Base-by-base conservation (phyloP, 1,140 invertebrate species). In the Drosophila micromelanica region DNA sequence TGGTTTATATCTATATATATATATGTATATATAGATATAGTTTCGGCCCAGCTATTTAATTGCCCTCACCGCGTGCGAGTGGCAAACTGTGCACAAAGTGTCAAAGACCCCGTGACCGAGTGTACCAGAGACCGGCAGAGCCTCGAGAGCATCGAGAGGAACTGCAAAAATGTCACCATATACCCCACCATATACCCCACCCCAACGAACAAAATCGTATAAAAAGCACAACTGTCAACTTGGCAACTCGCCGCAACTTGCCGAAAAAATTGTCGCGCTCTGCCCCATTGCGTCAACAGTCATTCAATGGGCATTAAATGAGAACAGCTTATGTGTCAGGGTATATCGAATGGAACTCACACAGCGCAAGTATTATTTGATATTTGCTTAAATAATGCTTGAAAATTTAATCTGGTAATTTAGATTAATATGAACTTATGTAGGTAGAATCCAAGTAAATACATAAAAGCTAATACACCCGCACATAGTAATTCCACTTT, bases 61-160 rank as follows among this genome's bases (percentile, higher is more conserved):
- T 89, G 84, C 82, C 27, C 40, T 32, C 27, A 27, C 55, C 40
- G 55, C 40, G 27, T 32, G 12, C 48, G 7, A 30, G 8, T 13
- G 48, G 23, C 8, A n/a, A 35, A 27, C 27, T 27, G 27, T 27
- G 27, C 27, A 27, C 27, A 27, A 86, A 82, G 82, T 82, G 87
- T 90, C 87, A 90, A 90, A 90, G 87, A 90, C 87, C 87, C 79
- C 76, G 68, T 90, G 87, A 90, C 87, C 87, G 80, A 90, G 80
- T 89, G 80, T 67, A 68, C 61, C 71, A 87, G 51, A 86, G 75
- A 77, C 49, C 48, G 54, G 37, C 51, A 57, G 11, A 51, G 37
- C 40, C 55, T 45, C 55, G 55, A 57, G 55, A 45, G 38, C 55
- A 56, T 43, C 40, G 54, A 57, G 54, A 57, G 55, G 27, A 57